Percentiles rank a stretch among this genome's conserved stretches.
These are phyloP conservation scores for Parasteatoda tepidariorum DNA, from an alignment of 1,140 invertebrate species.

Conservation along the genomic window DNA sequence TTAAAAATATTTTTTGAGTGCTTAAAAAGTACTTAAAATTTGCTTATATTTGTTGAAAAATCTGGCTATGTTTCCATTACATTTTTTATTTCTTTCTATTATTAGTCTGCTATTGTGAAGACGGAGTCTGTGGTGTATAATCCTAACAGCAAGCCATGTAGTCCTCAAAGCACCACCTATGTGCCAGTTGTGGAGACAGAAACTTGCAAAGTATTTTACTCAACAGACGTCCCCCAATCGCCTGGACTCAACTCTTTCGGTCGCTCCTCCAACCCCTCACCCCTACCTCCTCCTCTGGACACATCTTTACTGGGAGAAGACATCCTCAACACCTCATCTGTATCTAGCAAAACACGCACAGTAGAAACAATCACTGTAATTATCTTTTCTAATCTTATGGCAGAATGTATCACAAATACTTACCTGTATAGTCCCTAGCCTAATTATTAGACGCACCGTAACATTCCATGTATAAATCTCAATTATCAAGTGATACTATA, in stretches of 20 bases:
- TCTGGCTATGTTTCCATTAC: too few relatives aligned
- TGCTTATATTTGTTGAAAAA: too few relatives aligned
- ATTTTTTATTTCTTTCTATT: slow-evolving; percentile 1
- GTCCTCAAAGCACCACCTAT: slow-evolving; percentile 71
- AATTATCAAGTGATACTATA: too few relatives aligned
- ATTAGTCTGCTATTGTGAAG: slow-evolving; percentile 73
- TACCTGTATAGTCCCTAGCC: too few relatives aligned
- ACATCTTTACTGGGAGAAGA: slow-evolving; percentile 47
- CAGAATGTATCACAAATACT: not conserved
- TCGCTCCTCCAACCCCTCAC: slow-evolving; percentile 31
- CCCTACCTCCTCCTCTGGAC: slow-evolving; percentile 34
- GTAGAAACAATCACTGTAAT: slow-evolving; percentile 94
- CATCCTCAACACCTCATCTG: slow-evolving; percentile 75
- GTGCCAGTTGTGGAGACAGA: slow-evolving; percentile 80
- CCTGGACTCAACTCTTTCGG: slow-evolving; percentile 25
- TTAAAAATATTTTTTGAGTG: too few relatives aligned
- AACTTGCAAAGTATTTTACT: slow-evolving; percentile 76
- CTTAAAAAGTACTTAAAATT: too few relatives aligned
- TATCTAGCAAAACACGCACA: slow-evolving; percentile 94
- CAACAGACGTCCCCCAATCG: slow-evolving; percentile 46
- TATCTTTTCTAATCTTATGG: not conserved
- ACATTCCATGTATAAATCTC: too few relatives aligned
- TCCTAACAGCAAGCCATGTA: slow-evolving; percentile 65
- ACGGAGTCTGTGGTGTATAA: slow-evolving; percentile 78
- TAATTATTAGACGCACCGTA: too few relatives aligned